phyloP scores from a whole-genome alignment of 2,113 vertebrate species.

The Mus musculus region GRCm39 chr9:52133001-52133500 shows the following conservation, averaged over 20 bases:
- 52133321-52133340: not conserved
- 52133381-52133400: not conserved
- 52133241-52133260: not conserved
- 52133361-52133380: not conserved
- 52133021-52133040: not conserved
- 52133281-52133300: not conserved
- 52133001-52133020: not conserved
- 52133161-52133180: not conserved
- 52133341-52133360: not conserved
- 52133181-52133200: not conserved
- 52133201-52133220: not conserved
- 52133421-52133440: not conserved
- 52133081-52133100: not conserved
- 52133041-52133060: not conserved
- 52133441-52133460: not conserved
- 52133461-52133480: not conserved
- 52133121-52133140: not conserved
- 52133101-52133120: not conserved
- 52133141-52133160: not conserved
- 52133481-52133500: not conserved
- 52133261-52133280: not conserved
- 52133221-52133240: not conserved
- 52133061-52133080: not conserved
- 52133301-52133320: not conserved
- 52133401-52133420: rapidly evolving